Base-by-base conservation (phyloP, 2,797 vertebrate species). In the Gadopsis bispinosus region DNA sequence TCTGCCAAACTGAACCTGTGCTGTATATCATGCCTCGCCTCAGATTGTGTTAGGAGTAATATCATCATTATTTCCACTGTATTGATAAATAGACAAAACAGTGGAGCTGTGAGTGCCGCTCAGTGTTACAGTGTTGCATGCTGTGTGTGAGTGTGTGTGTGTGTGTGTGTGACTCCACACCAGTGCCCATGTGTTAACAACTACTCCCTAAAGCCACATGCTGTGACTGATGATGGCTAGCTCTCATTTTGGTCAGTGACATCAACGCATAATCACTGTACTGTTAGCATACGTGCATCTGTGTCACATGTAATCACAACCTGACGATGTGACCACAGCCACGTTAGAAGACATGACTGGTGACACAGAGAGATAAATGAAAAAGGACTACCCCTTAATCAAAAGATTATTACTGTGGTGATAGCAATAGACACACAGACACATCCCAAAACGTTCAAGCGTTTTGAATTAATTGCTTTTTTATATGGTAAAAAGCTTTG, bases 241-340 rank as follows among this genome's bases (percentile, higher is more conserved):
- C 31, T 16, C 64, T 81, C 29, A 87, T 83, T 71, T 71, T 73
- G 84, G 89, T 89, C 65, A 50, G n/a, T 87, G 85, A 87, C 87
- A 66, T 62, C 56, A 1, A 3, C 69, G 39, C 39, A 63, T 87
- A 86, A 90, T 85, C 37, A 69, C 70, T 12, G 7, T 12, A 5
- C 65, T 64, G 62, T 69, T n/a, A 13, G 29, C n/a, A 20, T 20
- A 22, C 0, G 5, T 9, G 33, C 4, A 12, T 62, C 55, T 61
- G 29, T 56, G 60, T 71, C 69, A 63, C 37, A 66, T 31, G 1
- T 84, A 81, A 86, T 78, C 26, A 65, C 50, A 59, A 50, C 14
- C 20, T 60, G 26, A 55, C 11, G 35, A 61, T 33, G 43, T 29
- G 48, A 58, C 84, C 59, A 8, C 41, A 68, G 20, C 13, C n/a